These are phyloP conservation scores for Caenorhabditis sp. DNA, from an alignment of 2,888 invertebrate species.

Conservation along the genomic window DNA sequence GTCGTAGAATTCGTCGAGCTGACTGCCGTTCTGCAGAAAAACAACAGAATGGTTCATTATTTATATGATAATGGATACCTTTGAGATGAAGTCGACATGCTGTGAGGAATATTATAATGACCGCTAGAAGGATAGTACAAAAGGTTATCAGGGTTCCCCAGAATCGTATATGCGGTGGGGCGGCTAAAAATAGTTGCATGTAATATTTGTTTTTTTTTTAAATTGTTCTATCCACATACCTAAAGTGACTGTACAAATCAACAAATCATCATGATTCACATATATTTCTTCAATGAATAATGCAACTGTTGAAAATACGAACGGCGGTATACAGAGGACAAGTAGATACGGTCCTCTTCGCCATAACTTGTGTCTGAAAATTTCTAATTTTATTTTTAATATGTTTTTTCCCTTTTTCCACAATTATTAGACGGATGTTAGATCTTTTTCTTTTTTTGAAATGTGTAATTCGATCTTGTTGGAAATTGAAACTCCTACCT, in stretches of 20 bases:
- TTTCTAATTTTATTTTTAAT: background rate
- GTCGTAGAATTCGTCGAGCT: conserved; percentile 21
- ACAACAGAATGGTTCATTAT: background rate
- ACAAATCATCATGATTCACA: conserved; percentile 41
- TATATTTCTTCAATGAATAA: conserved; percentile 41
- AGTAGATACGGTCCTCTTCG: conserved; percentile 36
- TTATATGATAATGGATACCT: conserved; percentile 7
- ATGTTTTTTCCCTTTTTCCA: background rate
- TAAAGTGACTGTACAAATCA: conserved; percentile 41
- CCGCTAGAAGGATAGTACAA: conserved; percentile 26
- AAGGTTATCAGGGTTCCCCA: conserved; percentile 41
- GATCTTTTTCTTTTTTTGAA: background rate
- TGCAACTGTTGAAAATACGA: conserved; percentile 30
- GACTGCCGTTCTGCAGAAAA: conserved; percentile 29
- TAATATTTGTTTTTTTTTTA: conserved; percentile 5
- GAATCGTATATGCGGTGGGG: conserved; percentile 33
- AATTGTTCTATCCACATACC: conserved; percentile 15
- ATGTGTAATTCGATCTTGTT: background rate
- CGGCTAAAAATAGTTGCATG: conserved; percentile 18
- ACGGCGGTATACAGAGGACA: conserved; percentile 31
- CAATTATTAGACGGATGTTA: background rate
- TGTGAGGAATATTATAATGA: conserved; percentile 22
- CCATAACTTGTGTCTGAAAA: conserved; percentile 41
- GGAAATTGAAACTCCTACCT: conserved; percentile 7
- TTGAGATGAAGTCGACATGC: conserved; percentile 31